phyloP scores from a whole-genome alignment of 1,140 invertebrate species.

The Aphidius gifuensis region DNA sequence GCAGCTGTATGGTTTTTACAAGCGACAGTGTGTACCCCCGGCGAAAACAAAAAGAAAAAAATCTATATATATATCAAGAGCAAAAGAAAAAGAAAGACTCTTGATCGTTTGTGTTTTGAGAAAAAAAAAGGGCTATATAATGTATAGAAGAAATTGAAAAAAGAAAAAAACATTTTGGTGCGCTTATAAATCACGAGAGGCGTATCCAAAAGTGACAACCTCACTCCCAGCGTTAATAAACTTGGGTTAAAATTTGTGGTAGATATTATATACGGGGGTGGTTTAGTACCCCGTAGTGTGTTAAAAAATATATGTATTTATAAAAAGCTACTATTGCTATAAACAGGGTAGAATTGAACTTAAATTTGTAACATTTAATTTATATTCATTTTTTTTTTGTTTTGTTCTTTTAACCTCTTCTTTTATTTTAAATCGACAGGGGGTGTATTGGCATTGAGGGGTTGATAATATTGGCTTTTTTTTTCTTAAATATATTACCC shows the following conservation, averaged over 20 bases:
- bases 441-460: conserved; percentile 1
- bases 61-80: not conserved
- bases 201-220: conserved; percentile 32
- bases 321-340: not conserved
- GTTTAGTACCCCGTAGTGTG: conserved; percentile 18
- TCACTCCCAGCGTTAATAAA: conserved; percentile 33
- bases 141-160: conserved; percentile 7
- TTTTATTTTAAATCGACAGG: conserved; percentile 18
- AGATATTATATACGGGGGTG: conserved; percentile 5
- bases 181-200: conserved; percentile 31
- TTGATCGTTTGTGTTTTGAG: not conserved
- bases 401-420: not conserved
- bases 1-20: conserved; percentile 19
- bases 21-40: conserved; percentile 19
- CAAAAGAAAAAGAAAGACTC: not conserved
- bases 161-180: conserved; percentile 13
- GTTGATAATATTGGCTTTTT: no score
- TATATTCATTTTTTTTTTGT: not conserved
- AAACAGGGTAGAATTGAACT: not conserved
- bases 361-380: not conserved
- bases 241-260: conserved; percentile 6
- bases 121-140: not conserved
- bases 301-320: conserved; percentile 20
- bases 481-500: conserved; percentile 3
- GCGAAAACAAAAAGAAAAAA: conserved; percentile 6